Evolutionary conservation across 2,113 vertebrate genomes (phyloP).

Genomic region (Equus przewalskii): DNA sequence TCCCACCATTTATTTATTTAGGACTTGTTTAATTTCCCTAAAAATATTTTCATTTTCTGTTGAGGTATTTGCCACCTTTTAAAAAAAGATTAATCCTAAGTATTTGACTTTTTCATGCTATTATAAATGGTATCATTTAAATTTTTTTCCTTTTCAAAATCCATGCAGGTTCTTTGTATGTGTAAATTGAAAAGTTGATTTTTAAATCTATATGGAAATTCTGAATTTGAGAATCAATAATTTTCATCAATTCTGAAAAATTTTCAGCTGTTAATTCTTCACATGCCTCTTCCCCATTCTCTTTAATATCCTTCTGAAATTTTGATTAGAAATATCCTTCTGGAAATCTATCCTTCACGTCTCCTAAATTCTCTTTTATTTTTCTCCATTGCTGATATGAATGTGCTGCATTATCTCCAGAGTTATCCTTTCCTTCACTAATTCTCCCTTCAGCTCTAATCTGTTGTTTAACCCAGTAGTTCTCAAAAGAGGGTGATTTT

Average conservation of each 20-base stretch:
- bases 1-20: neutral
- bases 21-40: neutral
- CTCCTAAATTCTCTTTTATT: neutral
- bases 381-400: neutral
- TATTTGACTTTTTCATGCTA: neutral
- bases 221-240: constrained; percentile 24
- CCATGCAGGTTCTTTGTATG: neutral
- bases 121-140: neutral
- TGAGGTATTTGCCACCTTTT: neutral
- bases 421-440: neutral
- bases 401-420: neutral
- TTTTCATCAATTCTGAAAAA: neutral
- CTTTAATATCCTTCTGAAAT: neutral
- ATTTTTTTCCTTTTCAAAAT: neutral
- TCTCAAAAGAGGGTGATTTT: neutral
- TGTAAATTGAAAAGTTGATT: constrained; percentile 24
- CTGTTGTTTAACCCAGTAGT: neutral
- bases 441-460: constrained; percentile 1
- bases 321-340: neutral
- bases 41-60: constrained; percentile 34
- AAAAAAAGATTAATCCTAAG: neutral
- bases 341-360: neutral
- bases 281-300: neutral
- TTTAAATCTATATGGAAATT: constrained; percentile 7
- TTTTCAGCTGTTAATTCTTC: neutral